Evolutionary conservation across 2,888 invertebrate species (phyloP).

Genomic region (Callosobruchus maculatus): DNA sequence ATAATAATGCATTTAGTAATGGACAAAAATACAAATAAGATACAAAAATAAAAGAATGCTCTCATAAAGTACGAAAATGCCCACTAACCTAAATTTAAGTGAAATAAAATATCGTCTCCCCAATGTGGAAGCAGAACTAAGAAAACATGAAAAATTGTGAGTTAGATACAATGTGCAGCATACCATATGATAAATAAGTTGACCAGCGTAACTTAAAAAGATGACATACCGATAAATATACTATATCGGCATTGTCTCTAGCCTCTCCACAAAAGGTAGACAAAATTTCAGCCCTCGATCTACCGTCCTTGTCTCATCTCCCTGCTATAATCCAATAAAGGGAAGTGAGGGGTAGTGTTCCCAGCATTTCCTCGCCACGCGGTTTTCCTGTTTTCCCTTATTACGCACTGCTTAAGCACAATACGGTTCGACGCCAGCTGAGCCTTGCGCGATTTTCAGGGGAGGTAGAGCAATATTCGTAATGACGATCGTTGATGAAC

Average conservation of each 20-base stretch:
- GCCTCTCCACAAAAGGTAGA: neutral
- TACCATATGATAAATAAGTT: no score
- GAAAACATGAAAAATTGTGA: no score
- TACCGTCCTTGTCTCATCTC: neutral
- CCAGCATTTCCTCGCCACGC: neutral
- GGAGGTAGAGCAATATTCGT: neutral
- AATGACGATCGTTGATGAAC: neutral
- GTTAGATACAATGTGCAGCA: no score
- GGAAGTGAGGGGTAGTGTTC: neutral
- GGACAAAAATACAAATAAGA: no score
- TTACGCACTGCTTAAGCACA: neutral
- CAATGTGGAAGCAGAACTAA: no score
- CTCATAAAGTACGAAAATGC: no score
- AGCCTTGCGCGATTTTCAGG: neutral
- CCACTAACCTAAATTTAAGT: no score
- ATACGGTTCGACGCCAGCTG: neutral
- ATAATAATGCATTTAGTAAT: no score
- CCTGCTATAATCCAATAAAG: neutral
- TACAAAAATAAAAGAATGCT: no score
- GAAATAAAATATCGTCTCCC: no score
- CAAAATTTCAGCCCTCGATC: neutral
- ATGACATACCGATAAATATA: no score
- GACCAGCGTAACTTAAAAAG: no score
- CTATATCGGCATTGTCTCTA: neutral
- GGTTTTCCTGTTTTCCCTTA: neutral